phyloP scores from a whole-genome alignment of 1,140 invertebrate genomes.

The Megathymus violae region DNA sequence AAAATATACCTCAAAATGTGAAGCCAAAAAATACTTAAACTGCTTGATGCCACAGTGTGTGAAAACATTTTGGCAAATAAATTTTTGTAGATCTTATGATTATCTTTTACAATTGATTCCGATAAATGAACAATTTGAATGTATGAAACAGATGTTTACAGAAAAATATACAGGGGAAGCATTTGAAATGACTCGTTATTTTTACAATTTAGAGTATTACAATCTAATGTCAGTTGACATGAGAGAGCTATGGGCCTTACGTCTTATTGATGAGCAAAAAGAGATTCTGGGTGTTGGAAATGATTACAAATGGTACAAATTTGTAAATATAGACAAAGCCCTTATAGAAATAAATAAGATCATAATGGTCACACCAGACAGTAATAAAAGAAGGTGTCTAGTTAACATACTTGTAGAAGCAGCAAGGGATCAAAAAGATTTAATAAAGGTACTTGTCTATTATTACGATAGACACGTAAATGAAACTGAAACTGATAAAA shows the following conservation, averaged over 20 bases:
- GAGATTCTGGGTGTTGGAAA: slow-evolving; percentile 47
- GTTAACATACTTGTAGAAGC: slow-evolving; percentile 51
- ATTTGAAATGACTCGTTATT: slow-evolving; percentile 57
- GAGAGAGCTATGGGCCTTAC: slow-evolving; percentile 58
- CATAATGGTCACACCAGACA: slow-evolving; percentile 44
- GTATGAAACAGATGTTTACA: slow-evolving; percentile 53
- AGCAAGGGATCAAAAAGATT: slow-evolving; percentile 48
- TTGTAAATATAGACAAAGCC: slow-evolving; percentile 54
- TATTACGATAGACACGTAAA: slow-evolving; percentile 62
- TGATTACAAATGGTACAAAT: slow-evolving; percentile 61
- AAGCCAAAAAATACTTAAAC: slow-evolving; percentile 52
- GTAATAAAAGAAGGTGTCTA: slow-evolving; percentile 43
- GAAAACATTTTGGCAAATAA: slow-evolving; percentile 52
- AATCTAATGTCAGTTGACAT: slow-evolving; percentile 51
- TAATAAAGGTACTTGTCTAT: slow-evolving; percentile 54
- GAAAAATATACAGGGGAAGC: slow-evolving; percentile 48
- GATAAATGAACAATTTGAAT: slow-evolving; percentile 46
- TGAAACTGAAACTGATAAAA: slow-evolving; percentile 50
- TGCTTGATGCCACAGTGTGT: slow-evolving; percentile 42
- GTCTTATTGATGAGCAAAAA: slow-evolving; percentile 48
- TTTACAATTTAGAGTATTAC: slow-evolving; percentile 52
- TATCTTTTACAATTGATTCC: slow-evolving; percentile 53
- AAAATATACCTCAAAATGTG: slow-evolving; percentile 49
- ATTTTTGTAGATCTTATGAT: slow-evolving; percentile 43
- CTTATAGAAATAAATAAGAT: slow-evolving; percentile 55